Conservation (phyloP, 2,888 invertebrate genomes). For the Erebia aethiops region DNA sequence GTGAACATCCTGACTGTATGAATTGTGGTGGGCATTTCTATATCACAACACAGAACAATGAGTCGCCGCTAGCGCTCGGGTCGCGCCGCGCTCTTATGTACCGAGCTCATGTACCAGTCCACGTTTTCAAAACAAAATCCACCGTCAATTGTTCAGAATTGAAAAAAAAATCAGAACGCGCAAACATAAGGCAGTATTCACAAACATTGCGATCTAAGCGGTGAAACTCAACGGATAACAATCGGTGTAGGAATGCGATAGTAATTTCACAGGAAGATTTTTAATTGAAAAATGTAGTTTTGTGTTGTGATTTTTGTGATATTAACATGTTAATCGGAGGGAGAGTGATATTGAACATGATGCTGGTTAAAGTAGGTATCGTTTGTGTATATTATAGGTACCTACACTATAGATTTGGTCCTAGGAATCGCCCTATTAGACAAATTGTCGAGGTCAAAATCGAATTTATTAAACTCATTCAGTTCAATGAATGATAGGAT, state of each 20-base stretch:
- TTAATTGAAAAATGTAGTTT: conserved; percentile 64
- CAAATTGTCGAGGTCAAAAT: too few species aligned
- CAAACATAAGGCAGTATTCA: conserved; percentile 70
- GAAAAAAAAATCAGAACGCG: conserved; percentile 76
- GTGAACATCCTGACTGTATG: conserved; percentile 58
- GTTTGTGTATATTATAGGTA: conserved; percentile 2
- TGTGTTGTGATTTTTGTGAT: conserved; percentile 54
- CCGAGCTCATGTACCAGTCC: conserved; percentile 50
- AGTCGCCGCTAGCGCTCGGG: conserved; percentile 58
- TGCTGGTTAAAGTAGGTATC: conserved; percentile 64
- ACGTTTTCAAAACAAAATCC: conserved; percentile 77
- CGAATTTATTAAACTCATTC: too few species aligned
- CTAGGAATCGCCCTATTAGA: too few species aligned
- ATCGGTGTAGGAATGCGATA: conserved; percentile 51
- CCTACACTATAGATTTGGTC: neutral
- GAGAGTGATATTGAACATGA: conserved; percentile 45
- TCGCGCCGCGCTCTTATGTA: conserved; percentile 47
- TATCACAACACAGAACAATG: conserved; percentile 68
- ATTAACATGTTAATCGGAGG: conserved; percentile 23
- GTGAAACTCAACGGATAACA: conserved; percentile 38
- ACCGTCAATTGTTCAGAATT: conserved; percentile 72
- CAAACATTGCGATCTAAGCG: conserved; percentile 61
- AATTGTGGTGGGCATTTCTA: conserved; percentile 60
- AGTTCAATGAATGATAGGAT: too few species aligned
- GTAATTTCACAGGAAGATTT: conserved; percentile 47